Conservation (phyloP, 2,113 vertebrate species). For the Glareola pratincola region DNA sequence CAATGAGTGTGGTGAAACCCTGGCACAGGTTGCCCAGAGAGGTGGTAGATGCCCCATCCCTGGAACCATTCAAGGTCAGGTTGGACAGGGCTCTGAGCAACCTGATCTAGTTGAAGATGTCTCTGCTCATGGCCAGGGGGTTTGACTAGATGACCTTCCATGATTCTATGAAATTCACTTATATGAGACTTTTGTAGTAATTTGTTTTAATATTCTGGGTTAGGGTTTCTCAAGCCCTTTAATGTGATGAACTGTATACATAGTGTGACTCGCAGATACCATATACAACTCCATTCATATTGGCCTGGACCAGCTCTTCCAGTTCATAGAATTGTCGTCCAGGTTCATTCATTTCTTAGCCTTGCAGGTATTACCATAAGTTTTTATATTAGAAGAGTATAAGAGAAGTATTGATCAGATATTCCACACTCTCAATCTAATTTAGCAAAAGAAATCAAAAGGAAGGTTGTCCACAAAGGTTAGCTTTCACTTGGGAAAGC, state of each 20-base stretch:
- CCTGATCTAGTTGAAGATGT: background rate
- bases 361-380: background rate
- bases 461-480: background rate
- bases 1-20: background rate
- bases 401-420: background rate
- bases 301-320: background rate
- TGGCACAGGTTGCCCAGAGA: background rate
- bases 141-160: background rate
- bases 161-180: background rate
- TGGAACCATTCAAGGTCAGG: background rate
- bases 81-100: background rate
- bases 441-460: background rate
- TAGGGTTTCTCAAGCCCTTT: background rate
- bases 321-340: background rate
- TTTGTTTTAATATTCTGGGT: background rate
- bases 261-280: background rate
- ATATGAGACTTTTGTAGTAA: background rate
- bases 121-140: background rate
- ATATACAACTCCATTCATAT: background rate
- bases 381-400: background rate
- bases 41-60: background rate
- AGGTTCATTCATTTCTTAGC: background rate
- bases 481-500: background rate
- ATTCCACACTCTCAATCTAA: background rate
- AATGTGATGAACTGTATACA: background rate